phyloP scores from a whole-genome alignment of 2,888 invertebrate genomes.

The Agonopterix subpropinquella region DNA sequence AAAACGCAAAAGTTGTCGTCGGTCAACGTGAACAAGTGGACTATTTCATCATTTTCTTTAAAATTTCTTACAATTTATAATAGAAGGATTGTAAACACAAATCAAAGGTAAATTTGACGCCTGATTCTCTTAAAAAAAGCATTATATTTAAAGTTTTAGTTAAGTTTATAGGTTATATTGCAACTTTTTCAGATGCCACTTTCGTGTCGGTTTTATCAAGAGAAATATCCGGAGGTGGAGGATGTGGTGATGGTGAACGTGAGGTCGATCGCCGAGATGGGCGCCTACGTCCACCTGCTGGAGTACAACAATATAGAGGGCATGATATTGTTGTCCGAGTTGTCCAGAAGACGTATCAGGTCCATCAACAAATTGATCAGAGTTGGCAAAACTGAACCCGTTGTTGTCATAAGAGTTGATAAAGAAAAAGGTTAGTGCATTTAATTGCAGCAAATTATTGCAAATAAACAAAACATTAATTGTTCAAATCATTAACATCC shows the following conservation, averaged over 20 bases:
- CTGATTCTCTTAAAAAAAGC: background rate
- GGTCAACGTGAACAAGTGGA: conserved; percentile 62
- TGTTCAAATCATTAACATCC: no score
- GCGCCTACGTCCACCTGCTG: conserved; percentile 97
- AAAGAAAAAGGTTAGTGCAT: conserved; percentile 92
- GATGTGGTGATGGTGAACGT: conserved; percentile 99
- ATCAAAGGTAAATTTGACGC: conserved; percentile 32
- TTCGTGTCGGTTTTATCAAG: conserved; percentile 97
- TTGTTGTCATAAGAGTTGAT: conserved; percentile 99
- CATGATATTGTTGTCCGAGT: conserved; percentile 98
- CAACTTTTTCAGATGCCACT: conserved; percentile 83
- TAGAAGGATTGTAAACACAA: conserved; percentile 23
- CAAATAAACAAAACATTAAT: no score
- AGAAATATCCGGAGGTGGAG: conserved; percentile 98
- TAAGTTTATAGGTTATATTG: conserved; percentile 48
- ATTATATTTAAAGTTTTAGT: background rate
- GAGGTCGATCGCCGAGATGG: conserved; percentile 99
- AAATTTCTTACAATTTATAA: conserved; percentile 24
- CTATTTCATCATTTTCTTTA: conserved; percentile 52
- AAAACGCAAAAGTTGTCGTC: conserved; percentile 34
- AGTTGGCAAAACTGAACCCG: conserved; percentile 98
- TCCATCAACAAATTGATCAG: conserved; percentile 99
- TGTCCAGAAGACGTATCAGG: conserved; percentile 98
- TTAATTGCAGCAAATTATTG: no score
- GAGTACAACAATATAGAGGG: conserved; percentile 99